A percentile compares a stretch with the other conserved stretches of the same genome.
Conservation (phyloP, 2,888 invertebrate species). For the Graphium colonna region DNA sequence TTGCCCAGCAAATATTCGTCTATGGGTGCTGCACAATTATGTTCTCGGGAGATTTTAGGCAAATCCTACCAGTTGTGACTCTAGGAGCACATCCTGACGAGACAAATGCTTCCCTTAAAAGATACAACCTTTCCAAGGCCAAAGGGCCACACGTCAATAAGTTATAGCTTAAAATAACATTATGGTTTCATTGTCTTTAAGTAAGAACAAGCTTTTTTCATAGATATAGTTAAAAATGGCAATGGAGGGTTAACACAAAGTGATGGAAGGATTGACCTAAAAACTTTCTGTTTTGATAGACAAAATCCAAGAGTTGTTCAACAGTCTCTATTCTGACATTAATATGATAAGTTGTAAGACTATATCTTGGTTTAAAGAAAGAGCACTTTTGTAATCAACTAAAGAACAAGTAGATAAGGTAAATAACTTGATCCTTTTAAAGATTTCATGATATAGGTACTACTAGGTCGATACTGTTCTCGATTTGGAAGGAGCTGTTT, state of each 20-base stretch:
- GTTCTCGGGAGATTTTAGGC: constrained; percentile 33
- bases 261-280: constrained; percentile 32
- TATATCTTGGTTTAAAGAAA: constrained; percentile 33
- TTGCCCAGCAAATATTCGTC: constrained; percentile 30
- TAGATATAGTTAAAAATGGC: constrained; percentile 33
- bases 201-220: constrained; percentile 33
- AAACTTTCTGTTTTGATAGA: constrained; percentile 27
- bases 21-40: constrained; percentile 34
- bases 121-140: constrained; percentile 33
- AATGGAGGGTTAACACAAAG: constrained; percentile 35
- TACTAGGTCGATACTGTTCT: constrained; percentile 33
- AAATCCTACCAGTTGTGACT: constrained; percentile 35
- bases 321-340: constrained; percentile 33
- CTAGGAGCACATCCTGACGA: constrained; percentile 33
- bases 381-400: constrained; percentile 34
- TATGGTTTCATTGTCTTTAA: constrained; percentile 30
- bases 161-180: constrained; percentile 28
- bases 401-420: constrained; percentile 34
- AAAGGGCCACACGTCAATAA: constrained; percentile 26
- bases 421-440: constrained; percentile 31
- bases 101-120: constrained; percentile 33
- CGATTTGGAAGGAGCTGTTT: constrained; percentile 29
- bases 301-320: constrained; percentile 24
- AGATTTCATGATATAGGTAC: constrained; percentile 31
- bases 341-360: constrained; percentile 32